Evolutionary conservation across 2,113 vertebrate species (phyloP).

Genomic region (Tor tambroides): DNA sequence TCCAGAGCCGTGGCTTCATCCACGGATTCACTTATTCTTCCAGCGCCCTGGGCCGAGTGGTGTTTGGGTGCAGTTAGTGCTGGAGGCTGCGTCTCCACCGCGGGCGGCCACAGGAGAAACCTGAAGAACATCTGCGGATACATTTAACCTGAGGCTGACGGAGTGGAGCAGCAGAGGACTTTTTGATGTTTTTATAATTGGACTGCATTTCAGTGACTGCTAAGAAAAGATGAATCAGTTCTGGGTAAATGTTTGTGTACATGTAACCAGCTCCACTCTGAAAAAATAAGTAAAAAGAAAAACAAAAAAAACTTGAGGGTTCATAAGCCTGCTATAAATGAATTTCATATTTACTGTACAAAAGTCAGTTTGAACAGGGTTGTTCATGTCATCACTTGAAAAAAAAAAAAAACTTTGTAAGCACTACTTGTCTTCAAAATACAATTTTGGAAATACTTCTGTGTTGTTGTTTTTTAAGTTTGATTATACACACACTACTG

Average conservation of each 20-base stretch:
- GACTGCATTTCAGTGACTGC: conserved; percentile 68
- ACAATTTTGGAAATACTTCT: conserved; percentile 71
- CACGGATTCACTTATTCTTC: conserved; percentile 69
- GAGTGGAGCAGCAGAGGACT: no score
- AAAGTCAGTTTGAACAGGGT: conserved; percentile 74
- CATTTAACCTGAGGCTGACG: not conserved
- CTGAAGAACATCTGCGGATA: conserved; percentile 48
- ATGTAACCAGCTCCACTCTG: conserved; percentile 75
- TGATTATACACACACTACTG: no score
- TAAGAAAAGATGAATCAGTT: conserved; percentile 67
- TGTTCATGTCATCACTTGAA: conserved; percentile 79
- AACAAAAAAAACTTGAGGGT: conserved; percentile 56
- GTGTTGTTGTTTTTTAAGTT: no score
- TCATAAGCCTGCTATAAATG: conserved; percentile 56
- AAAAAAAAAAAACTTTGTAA: conserved; percentile 40
- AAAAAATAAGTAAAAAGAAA: not conserved
- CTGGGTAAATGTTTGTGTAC: conserved; percentile 77
- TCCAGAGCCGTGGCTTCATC: conserved; percentile 69
- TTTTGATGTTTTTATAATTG: conserved; percentile 64
- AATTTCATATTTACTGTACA: conserved; percentile 80
- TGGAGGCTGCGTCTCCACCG: conserved; percentile 64
- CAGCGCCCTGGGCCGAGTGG: conserved; percentile 63
- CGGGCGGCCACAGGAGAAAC: conserved; percentile 57
- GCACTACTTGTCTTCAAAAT: conserved; percentile 89
- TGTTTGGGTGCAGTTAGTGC: conserved; percentile 65